Evolutionary conservation across 2,113 vertebrate species (phyloP).

Genomic region (Brienomyrus brachyistius): DNA sequence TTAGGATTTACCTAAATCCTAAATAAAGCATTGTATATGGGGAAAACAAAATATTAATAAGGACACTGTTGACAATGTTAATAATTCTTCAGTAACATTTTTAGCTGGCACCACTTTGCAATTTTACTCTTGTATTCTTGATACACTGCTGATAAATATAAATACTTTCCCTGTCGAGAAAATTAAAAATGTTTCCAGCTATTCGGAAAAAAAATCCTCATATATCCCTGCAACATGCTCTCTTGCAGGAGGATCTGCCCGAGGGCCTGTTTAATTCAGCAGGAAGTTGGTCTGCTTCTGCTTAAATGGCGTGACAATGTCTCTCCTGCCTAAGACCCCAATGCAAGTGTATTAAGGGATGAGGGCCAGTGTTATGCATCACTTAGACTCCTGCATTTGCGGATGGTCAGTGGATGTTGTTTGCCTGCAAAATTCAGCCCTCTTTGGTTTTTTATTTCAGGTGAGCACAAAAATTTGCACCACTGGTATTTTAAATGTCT

Average conservation of each 20-base stretch:
- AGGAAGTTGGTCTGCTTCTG: background rate
- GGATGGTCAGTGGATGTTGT: background rate
- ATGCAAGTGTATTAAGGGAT: background rate
- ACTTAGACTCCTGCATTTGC: background rate
- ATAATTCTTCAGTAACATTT: background rate
- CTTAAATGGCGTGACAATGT: background rate
- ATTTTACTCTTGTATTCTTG: background rate
- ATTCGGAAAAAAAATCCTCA: background rate
- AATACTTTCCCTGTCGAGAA: background rate
- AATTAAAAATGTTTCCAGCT: background rate
- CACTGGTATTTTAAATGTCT: background rate
- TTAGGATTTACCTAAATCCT: background rate
- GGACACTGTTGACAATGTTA: background rate
- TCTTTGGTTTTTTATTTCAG: background rate
- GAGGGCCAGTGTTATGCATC: background rate
- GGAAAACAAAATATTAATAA: background rate
- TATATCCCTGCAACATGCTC: background rate
- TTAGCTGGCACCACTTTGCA: background rate
- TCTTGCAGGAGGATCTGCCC: background rate
- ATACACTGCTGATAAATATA: background rate
- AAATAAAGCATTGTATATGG: background rate
- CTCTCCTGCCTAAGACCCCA: background rate
- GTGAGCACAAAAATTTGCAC: background rate
- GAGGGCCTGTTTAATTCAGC: background rate
- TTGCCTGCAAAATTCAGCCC: background rate